phyloP scores from a whole-genome alignment of 1,140 invertebrate species.

The Cydia amplana region DNA sequence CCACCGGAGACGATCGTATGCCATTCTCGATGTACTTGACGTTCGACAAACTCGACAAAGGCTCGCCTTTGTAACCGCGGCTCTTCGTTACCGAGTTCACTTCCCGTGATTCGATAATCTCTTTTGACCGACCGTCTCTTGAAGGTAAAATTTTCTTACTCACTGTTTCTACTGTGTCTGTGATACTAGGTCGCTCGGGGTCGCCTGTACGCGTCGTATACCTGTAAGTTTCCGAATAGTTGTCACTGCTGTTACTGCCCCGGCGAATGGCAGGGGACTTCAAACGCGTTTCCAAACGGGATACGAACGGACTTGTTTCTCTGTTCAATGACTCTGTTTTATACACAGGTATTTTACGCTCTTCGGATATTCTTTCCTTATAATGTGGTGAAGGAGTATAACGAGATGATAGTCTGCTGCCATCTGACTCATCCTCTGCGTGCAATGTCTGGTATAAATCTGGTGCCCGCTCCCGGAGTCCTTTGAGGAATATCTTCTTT shows the following conservation, averaged over 20 bases:
- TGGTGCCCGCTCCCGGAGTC: constrained; percentile 86
- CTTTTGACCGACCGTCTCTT: constrained; percentile 81
- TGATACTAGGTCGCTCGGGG: constrained; percentile 82
- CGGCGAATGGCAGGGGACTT: constrained; percentile 75
- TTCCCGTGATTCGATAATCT: constrained; percentile 85
- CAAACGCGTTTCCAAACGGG: constrained; percentile 68
- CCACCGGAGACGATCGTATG: constrained; percentile 63
- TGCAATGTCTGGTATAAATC: constrained; percentile 86
- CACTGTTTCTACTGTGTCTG: constrained; percentile 84
- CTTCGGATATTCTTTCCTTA: constrained; percentile 69
- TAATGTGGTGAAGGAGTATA: constrained; percentile 74
- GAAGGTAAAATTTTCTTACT: constrained; percentile 84
- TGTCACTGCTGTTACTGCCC: constrained; percentile 83
- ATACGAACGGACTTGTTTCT: constrained; percentile 74
- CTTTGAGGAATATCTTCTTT: constrained; percentile 85
- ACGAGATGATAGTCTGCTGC: constrained; percentile 68
- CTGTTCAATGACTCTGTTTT: constrained; percentile 76
- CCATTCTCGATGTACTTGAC: constrained; percentile 78
- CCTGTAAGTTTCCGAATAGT: constrained; percentile 85
- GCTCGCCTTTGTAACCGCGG: constrained; percentile 78
- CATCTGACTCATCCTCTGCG: constrained; percentile 81
- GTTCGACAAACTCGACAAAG: constrained; percentile 59
- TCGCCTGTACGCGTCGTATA: constrained; percentile 84
- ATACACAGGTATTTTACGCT: constrained; percentile 69
- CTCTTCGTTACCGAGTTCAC: constrained; percentile 85